Evolutionary conservation across 2,888 invertebrate genomes (phyloP).

Genomic region (Scelioninae gen. 1): DNA sequence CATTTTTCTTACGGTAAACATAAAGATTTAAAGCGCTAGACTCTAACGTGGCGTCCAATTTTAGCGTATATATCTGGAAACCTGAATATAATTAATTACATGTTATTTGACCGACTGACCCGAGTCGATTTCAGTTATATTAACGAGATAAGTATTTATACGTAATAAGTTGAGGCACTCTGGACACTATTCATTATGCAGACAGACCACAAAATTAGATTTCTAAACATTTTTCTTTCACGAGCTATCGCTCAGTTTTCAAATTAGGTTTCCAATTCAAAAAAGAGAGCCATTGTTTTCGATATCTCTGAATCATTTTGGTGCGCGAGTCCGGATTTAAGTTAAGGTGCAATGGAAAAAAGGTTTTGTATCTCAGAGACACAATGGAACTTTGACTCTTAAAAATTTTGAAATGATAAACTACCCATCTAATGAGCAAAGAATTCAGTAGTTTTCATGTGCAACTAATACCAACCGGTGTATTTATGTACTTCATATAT

Average conservation of each 20-base stretch:
- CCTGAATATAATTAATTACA: slow-evolving; percentile 44
- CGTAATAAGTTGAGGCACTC: slow-evolving; percentile 66
- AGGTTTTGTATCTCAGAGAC: too few species aligned
- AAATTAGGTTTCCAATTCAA: neutral
- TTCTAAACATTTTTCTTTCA: slow-evolving; percentile 1
- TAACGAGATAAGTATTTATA: slow-evolving; percentile 56
- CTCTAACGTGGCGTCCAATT: slow-evolving; percentile 47
- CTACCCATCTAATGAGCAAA: too few species aligned
- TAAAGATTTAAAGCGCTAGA: slow-evolving; percentile 27
- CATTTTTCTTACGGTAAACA: slow-evolving; percentile 6
- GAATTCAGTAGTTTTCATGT: too few species aligned
- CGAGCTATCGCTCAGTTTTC: neutral
- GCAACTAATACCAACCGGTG: too few species aligned
- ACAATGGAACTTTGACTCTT: neutral
- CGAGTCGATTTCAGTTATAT: slow-evolving; percentile 28
- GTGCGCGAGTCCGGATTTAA: neutral
- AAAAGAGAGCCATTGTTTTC: neutral
- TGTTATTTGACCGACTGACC: slow-evolving; percentile 35
- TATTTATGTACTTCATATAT: too few species aligned
- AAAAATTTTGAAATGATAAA: neutral
- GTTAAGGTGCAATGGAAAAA: neutral
- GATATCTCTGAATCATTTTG: neutral
- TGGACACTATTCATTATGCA: slow-evolving; percentile 52
- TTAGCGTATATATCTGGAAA: slow-evolving; percentile 45
- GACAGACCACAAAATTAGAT: slow-evolving; percentile 34